A percentile compares a stretch with the other conserved stretches of the same genome.
phyloP scores from a whole-genome alignment of 2,113 vertebrate species.

The Vulpes lagopus region DNA sequence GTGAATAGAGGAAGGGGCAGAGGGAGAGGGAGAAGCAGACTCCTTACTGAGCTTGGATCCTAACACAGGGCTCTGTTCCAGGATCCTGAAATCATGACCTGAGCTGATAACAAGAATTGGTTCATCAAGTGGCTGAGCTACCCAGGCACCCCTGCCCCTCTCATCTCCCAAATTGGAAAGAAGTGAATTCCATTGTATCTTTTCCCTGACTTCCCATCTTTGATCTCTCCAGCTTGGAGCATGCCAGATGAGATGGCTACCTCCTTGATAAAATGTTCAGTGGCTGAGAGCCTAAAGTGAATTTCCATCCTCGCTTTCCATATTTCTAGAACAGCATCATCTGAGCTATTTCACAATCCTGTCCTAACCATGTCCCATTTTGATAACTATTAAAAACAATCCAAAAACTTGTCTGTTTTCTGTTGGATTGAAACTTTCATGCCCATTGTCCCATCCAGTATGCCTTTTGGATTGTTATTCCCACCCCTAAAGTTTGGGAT shows the following conservation, averaged over 20 bases:
- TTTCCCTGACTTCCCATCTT: not conserved
- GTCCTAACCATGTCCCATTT: not conserved
- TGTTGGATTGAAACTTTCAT: not conserved
- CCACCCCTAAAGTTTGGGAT: not conserved
- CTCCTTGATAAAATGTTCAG: not conserved
- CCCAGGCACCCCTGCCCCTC: rapidly evolving
- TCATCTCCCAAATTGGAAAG: not conserved
- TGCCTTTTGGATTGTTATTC: not conserved
- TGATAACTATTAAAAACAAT: not conserved
- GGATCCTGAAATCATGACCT: not conserved
- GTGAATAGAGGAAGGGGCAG: not conserved
- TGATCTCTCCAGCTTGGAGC: not conserved
- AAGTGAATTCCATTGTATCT: not conserved
- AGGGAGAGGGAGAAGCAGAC: not conserved
- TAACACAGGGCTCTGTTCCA: not conserved
- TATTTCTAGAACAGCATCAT: not conserved
- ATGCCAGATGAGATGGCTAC: not conserved
- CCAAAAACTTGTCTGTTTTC: not conserved
- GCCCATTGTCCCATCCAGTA: not conserved
- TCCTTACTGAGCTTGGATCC: not conserved
- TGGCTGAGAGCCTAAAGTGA: not conserved
- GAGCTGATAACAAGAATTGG: not conserved
- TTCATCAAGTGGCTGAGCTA: not conserved
- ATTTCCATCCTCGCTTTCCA: not conserved
- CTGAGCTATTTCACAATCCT: not conserved